phyloP scores from a whole-genome alignment of 2,888 invertebrate species.

The Hanleya hanleyi region DNA sequence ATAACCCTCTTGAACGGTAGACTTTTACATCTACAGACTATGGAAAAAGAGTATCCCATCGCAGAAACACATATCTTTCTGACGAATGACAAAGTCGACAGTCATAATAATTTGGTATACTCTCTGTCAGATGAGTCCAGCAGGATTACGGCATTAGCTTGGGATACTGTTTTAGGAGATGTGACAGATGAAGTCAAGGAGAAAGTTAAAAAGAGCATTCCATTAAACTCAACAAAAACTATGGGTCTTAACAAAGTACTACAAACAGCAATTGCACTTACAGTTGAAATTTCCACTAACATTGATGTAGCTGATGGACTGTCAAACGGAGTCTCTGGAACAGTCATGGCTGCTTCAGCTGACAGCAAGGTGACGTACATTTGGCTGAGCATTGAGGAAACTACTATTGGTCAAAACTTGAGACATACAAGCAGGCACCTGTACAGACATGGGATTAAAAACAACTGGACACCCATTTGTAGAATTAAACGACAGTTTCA shows the following conservation, averaged over 20 bases:
- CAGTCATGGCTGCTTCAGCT: neutral
- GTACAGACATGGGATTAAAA: neutral
- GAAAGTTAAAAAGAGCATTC: slow-evolving; percentile 8
- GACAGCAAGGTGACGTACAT: neutral
- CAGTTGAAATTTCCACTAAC: slow-evolving; percentile 25
- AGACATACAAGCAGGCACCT: slow-evolving; percentile 1
- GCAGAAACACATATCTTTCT: slow-evolving; percentile 22
- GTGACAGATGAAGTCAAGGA: slow-evolving; percentile 15
- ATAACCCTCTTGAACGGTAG: neutral
- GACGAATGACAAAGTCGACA: slow-evolving; percentile 12
- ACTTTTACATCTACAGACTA: neutral
- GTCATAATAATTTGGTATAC: slow-evolving; percentile 18
- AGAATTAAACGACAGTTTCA: slow-evolving; percentile 20
- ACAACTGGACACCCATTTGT: slow-evolving; percentile 23
- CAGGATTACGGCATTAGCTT: neutral
- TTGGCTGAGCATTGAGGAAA: slow-evolving; percentile 21
- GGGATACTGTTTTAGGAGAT: slow-evolving; percentile 30
- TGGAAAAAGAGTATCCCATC: slow-evolving; percentile 13
- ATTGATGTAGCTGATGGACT: slow-evolving; percentile 34
- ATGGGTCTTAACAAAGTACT: slow-evolving; percentile 9
- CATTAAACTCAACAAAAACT: slow-evolving; percentile 18
- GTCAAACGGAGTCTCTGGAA: slow-evolving; percentile 26
- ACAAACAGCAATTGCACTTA: slow-evolving; percentile 16
- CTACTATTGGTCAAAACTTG: slow-evolving; percentile 4
- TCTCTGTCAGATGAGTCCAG: neutral